Base-by-base conservation (phyloP, 2,113 vertebrate species). In the Xiphorhynchus elegans region DNA sequence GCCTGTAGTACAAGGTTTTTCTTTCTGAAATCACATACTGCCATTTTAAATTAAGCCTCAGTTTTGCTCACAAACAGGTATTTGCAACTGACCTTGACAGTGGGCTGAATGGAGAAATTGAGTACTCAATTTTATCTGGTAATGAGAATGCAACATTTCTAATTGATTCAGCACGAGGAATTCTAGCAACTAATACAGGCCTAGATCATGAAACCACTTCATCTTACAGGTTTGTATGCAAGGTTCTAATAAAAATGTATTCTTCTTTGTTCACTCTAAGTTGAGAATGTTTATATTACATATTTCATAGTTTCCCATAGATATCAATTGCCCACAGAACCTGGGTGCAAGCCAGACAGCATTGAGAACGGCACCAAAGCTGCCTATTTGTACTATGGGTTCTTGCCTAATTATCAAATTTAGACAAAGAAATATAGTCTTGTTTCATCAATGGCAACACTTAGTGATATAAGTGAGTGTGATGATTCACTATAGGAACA, bases 111-210 rank as follows among this genome's bases (percentile, higher is more conserved):
- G 98, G 99, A 47, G 98, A 98, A 93, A 93, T 97, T 2, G 98
- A 99, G 82, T 99, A 99, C 94, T 98, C 98, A 67, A 97, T 99
- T 68, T 67, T 99, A 49, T 98, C 98, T 29, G 99, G 99, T 42
- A 99, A 99, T 97, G 97, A 97, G 74, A 98, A 98, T 20, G 86
- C 96, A 33, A 85, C 96, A 0, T 99, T 99, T 95, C 85, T 97
- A 66, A 98, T 99, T 37, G 99, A 99, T 90, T 96, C 98, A 4
- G 67, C 74, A n/a, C 97, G 95, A 21, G 99, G 99, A 28, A 98
- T 98, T 96, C 95, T 99, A 53, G 97, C 98, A 4, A 98, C 98
- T 37, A 98, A 97, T 31, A 91, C 56, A 26, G 77, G 98, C 58
- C 98, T 99, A 84, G 98, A 99, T 96, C 98, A 97, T 6, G 99